These are phyloP conservation scores for Muricea muricata DNA, from an alignment of 92 coral and sea anemone species.

Conservation along the genomic window DNA sequence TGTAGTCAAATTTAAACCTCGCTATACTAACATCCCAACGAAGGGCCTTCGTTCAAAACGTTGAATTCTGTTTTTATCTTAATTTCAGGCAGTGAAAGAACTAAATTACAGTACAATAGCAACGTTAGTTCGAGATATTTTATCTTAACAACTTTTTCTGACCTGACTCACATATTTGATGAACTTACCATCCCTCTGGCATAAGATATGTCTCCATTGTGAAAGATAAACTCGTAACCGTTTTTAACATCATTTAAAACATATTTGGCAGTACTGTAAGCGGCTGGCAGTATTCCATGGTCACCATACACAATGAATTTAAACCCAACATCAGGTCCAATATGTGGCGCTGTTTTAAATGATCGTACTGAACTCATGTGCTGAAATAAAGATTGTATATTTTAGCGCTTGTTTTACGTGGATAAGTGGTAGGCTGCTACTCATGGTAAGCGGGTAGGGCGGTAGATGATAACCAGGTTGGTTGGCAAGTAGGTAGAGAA, in stretches of 20 bases:
- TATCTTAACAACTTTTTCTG: no score
- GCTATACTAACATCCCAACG: no score
- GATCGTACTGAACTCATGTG: constrained; percentile 38
- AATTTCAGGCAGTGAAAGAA: no score
- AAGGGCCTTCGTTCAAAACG: no score
- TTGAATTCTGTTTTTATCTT: no score
- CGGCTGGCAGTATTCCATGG: constrained; percentile 79
- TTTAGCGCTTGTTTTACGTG: no score
- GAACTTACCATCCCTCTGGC: constrained; percentile 87
- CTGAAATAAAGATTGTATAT: no score
- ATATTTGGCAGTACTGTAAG: constrained; percentile 73
- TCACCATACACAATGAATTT: constrained; percentile 83
- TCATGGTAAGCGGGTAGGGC: neutral
- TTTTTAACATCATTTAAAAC: constrained; percentile 73
- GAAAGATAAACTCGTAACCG: constrained; percentile 73
- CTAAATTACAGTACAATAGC: no score
- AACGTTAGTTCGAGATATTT: no score
- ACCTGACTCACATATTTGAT: no score
- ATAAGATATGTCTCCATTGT: constrained; percentile 87
- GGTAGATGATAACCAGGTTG: no score
- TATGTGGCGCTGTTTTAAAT: constrained; percentile 69
- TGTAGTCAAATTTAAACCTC: no score
- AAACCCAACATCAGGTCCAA: constrained; percentile 79
- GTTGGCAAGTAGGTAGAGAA: neutral
- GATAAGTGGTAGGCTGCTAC: neutral